Base-by-base conservation (phyloP, 2,797 vertebrate species). In the Monodelphis domestica region DNA sequence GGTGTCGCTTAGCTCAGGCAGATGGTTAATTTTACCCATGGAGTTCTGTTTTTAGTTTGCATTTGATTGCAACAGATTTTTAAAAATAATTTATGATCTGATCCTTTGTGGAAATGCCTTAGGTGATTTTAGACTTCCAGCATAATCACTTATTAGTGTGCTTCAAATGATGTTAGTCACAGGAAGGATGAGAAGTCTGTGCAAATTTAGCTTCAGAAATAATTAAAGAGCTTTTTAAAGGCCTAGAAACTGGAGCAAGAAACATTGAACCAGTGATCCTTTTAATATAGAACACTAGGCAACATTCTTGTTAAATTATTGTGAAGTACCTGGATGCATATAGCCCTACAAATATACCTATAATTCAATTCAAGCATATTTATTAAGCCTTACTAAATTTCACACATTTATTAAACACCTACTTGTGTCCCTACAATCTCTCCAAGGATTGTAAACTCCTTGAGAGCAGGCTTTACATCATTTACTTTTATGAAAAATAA, bases 71-170 rank as follows among this genome's bases (percentile, higher is more conserved):
- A 55, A 57, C 88, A 89, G 10, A 84, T 84, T n/a, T 91, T n/a
- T 89, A 93, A 95, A 93, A 33, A 53, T 15, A 92, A 93, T 59
- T 89, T 94, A 92, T 89, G 26, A 53, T 84, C 38, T 45, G 12
- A 90, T 17, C 45, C 21, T 92, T 96, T 88, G 63, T 63, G 63
- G 52, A 92, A 94, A 92, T 90, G 29, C 53, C 84, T 95, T 51
- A 38, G 70, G 70, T 84, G 70, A 50, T 84, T 84, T 84, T 50
- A 50, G 70, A 84, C 21, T 84, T 84, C 51, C 10, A 52, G 26
- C 63, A 10, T 59, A 87, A 63, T 92, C 63, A 94, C 28, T 59
- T 84, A 5, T 33, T 93, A 90, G 84, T 89, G 89, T 84, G 11
- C 54, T 95, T 92, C 54, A 87, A 52, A 57, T 87, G 5, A 91